A percentile compares a stretch with the other conserved stretches of the same genome.
These are phyloP conservation scores for Petrolisthes cinctipes DNA, from an alignment of 2,888 invertebrate genomes.

Conservation along the genomic window DNA sequence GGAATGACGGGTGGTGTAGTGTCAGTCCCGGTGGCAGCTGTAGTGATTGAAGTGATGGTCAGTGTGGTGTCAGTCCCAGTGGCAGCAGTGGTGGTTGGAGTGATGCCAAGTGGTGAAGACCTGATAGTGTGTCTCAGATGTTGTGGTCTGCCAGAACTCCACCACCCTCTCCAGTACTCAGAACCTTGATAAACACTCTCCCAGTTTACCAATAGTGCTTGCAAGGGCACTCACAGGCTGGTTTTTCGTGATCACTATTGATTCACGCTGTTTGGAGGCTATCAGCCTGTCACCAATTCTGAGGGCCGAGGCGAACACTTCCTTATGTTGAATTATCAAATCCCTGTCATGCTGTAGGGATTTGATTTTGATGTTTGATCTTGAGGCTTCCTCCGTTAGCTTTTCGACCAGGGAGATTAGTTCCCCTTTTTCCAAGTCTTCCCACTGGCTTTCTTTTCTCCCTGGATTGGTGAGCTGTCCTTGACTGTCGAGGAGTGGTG, in stretches of 20 bases:
- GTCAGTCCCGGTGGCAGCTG: neutral
- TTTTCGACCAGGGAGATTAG: too few species aligned
- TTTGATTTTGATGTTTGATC: neutral
- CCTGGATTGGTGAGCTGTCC: too few species aligned
- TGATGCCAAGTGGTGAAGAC: neutral
- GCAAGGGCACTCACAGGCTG: neutral
- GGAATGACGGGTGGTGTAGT: too few species aligned
- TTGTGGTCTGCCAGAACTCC: neutral
- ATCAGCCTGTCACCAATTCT: neutral
- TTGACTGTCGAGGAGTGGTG: too few species aligned
- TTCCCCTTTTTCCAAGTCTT: too few species aligned
- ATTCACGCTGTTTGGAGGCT: slow-evolving; percentile 1
- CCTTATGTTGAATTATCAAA: neutral
- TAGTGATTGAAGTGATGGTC: neutral
- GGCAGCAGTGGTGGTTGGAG: neutral
- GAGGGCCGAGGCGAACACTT: neutral
- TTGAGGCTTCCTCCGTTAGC: neutral
- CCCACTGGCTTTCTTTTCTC: too few species aligned
- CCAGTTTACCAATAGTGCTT: neutral
- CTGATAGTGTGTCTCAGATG: neutral
- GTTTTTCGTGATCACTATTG: neutral
- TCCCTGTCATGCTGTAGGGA: neutral
- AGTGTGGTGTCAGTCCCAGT: neutral
- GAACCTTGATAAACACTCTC: neutral
- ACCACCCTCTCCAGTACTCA: slow-evolving; percentile 5